Conservation (phyloP, 2,797 vertebrate species). For the Triplophysa bombifrons region DNA sequence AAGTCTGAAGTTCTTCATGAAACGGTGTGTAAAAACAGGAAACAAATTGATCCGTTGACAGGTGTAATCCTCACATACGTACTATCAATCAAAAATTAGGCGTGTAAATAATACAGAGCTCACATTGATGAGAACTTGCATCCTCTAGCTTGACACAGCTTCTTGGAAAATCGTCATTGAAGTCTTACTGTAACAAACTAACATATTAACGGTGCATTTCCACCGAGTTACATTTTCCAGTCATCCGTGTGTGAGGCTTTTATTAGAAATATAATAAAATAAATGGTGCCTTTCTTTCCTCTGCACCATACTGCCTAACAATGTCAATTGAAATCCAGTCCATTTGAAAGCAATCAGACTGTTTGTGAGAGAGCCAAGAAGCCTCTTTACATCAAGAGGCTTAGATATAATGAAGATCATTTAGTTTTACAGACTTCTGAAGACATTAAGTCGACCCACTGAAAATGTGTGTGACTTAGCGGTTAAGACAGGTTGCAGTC, state of each 20-base stretch:
- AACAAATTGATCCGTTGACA: neutral
- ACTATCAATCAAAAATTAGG: neutral
- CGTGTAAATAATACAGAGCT: neutral
- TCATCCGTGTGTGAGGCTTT: slow-evolving; percentile 15
- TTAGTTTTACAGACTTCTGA: neutral
- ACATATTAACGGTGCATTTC: slow-evolving; percentile 1
- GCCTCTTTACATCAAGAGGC: slow-evolving; percentile 2
- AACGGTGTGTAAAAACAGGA: neutral
- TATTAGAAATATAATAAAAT: slow-evolving; percentile 26
- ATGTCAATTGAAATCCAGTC: neutral
- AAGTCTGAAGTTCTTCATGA: neutral
- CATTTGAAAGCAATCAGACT: slow-evolving; percentile 23
- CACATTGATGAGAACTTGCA: neutral
- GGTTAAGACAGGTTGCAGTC: neutral
- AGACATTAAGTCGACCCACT: neutral
- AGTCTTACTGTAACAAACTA: slow-evolving; percentile 9
- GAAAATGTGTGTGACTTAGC: neutral
- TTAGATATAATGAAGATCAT: slow-evolving; percentile 4
- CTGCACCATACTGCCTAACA: slow-evolving; percentile 13
- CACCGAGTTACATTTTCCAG: slow-evolving; percentile 18
- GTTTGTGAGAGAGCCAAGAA: slow-evolving; percentile 13
- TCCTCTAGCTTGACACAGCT: neutral
- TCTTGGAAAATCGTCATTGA: slow-evolving; percentile 4
- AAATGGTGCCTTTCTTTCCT: slow-evolving; percentile 22
- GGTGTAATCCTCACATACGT: neutral